These are phyloP conservation scores for Rhorus exstirpatorius DNA, from an alignment of 2,888 invertebrate species.

Conservation along the genomic window DNA sequence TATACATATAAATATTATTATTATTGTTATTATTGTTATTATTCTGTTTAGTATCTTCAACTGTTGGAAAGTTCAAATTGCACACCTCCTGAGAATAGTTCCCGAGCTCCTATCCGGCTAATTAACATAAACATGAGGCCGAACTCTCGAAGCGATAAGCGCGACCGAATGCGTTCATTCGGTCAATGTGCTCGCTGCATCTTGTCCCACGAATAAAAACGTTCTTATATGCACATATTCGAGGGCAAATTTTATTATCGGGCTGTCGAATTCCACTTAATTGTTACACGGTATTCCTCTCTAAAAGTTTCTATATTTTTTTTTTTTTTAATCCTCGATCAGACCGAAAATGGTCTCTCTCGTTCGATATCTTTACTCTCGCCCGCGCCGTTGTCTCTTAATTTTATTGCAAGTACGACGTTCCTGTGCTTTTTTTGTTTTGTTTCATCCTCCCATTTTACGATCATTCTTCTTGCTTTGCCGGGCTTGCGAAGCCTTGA, in stretches of 20 bases:
- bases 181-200: slow-evolving; percentile 30
- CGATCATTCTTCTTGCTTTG: background rate
- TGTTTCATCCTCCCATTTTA: slow-evolving; percentile 58
- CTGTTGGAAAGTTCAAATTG: slow-evolving; percentile 54
- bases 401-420: slow-evolving; percentile 75
- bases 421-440: slow-evolving; percentile 60
- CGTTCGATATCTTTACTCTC: slow-evolving; percentile 30
- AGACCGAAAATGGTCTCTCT: slow-evolving; percentile 15
- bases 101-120: slow-evolving; percentile 50
- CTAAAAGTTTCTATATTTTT: slow-evolving; percentile 9
- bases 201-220: slow-evolving; percentile 38
- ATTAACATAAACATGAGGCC: slow-evolving; percentile 68
- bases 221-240: slow-evolving; percentile 28
- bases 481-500: background rate
- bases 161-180: slow-evolving; percentile 60
- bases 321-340: slow-evolving; percentile 4
- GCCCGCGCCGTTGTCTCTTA: slow-evolving; percentile 70
- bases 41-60: slow-evolving; percentile 12
- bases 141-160: slow-evolving; percentile 62
- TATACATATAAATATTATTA: too few relatives aligned
- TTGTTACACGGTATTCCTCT: slow-evolving; percentile 34
- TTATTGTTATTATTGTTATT: slow-evolving; percentile 13
- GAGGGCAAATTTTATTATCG: slow-evolving; percentile 37
- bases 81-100: slow-evolving; percentile 21
- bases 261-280: slow-evolving; percentile 51